Base-by-base conservation (phyloP, 2,113 vertebrate species). In the Notothenia coriiceps region DNA sequence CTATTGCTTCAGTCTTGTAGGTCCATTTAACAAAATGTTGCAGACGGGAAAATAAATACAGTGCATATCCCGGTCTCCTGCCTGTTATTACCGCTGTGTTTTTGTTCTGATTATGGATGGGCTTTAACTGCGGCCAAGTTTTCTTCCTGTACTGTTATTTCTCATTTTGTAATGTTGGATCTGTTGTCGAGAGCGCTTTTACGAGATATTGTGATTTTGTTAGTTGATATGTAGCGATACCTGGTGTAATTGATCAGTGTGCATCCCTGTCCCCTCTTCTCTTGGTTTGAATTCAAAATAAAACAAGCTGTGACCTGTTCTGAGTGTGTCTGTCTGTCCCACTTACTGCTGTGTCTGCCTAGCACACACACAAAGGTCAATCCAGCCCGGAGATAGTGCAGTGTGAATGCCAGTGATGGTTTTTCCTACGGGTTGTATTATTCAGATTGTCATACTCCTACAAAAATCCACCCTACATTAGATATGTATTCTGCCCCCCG, bases 181-280 rank as follows among this genome's bases (percentile, higher is more conserved):
- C 83, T 84, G 84, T 92, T 84, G 79, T 90, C 66, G 70, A 79
- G 86, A 89, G 87, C 78, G 79, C 84, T 86, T 89, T 88, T 88
- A 83, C 85, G 35, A 91, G 87, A 90, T 91, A 83, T 91, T 76
- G 93, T 95, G 91, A 89, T 83, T 91, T 92, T 78, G 83, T 93
- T 93, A 91, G 91, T 93, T 91, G 80, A 93, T 89, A 87, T 90
- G 92, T 95, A 94, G 91, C 87, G 59, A 91, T 87, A 88, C 88
- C 86, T 91, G 88, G 86, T 91, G 92, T 94, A 84, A 91, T 91
- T 91, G 90, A 87, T 90, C 86, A 88, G 87, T 92, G 92, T 95
- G 92, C 90, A 89, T 90, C 82, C 85, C 75, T 70, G 83, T 88
- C 71, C 35, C 82, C 82, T 83, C 63, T 74, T 85, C 63, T 87